Evolutionary conservation across 2,888 invertebrate genomes (phyloP).

Genomic region (Leucophenga montana): DNA sequence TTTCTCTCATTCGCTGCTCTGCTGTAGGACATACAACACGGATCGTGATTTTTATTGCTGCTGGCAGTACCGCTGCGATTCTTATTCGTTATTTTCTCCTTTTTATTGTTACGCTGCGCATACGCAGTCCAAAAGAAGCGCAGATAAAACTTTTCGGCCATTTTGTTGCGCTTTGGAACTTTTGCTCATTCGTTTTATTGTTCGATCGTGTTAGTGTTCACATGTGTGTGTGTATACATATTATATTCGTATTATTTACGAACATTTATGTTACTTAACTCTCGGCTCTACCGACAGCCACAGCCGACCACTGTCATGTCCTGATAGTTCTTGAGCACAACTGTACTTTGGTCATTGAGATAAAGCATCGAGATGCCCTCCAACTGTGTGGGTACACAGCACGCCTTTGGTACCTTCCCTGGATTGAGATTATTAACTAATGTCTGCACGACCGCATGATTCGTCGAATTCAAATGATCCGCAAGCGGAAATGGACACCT

Average conservation of each 20-base stretch:
- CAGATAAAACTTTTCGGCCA: neutral
- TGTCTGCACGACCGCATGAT: constrained; percentile 98
- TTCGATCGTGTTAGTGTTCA: constrained; percentile 14
- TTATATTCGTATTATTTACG: constrained; percentile 17
- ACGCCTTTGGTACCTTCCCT: constrained; percentile 92
- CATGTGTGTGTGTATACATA: neutral
- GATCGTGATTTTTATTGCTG: too few species aligned
- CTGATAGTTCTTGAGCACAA: constrained; percentile 98
- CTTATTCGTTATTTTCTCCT: too few species aligned
- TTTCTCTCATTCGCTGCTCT: constrained; percentile 23
- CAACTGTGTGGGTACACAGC: constrained; percentile 97
- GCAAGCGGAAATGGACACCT: constrained; percentile 95
- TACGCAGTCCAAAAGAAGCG: too few species aligned
- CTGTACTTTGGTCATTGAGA: constrained; percentile 93
- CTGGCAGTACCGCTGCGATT: too few species aligned
- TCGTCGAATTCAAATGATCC: constrained; percentile 95
- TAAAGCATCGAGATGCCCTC: constrained; percentile 97
- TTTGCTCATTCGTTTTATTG: neutral
- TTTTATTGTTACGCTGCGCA: too few species aligned
- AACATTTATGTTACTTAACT: constrained; percentile 32
- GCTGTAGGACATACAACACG: too few species aligned
- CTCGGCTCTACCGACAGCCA: constrained; percentile 87
- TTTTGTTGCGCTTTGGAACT: neutral
- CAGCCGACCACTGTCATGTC: constrained; percentile 99
- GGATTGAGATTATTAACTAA: constrained; percentile 95